Evolutionary conservation across 1,140 invertebrate genomes (phyloP).

Genomic region (Lordiphosa clarofinis): DNA sequence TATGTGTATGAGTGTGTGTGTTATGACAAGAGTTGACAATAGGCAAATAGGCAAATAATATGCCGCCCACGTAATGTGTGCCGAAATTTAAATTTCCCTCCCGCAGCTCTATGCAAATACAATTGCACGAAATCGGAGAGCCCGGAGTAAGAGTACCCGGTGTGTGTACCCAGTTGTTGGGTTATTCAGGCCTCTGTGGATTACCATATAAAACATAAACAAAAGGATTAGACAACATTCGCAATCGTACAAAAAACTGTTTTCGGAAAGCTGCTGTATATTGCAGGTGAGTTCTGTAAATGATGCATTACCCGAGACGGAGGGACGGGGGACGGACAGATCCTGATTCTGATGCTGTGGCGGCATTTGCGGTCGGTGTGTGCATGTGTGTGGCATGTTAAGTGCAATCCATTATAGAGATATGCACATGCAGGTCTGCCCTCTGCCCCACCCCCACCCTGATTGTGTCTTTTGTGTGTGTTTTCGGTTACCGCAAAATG

Average conservation of each 20-base stretch:
- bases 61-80: slow-evolving; percentile 73
- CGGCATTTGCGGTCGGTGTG: slow-evolving; percentile 58
- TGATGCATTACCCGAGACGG: slow-evolving; percentile 53
- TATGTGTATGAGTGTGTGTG: slow-evolving; percentile 15
- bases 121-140: slow-evolving; percentile 40
- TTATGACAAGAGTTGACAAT: slow-evolving; percentile 54
- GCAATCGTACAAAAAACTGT: slow-evolving; percentile 9
- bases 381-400: slow-evolving; percentile 65
- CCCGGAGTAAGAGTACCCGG: background rate
- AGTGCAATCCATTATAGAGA: slow-evolving; percentile 77
- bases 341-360: slow-evolving; percentile 17
- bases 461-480: slow-evolving; percentile 15
- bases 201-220: slow-evolving; percentile 70
- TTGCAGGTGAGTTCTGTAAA: slow-evolving; percentile 61
- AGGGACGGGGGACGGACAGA: too few species aligned
- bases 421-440: slow-evolving; percentile 51
- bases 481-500: slow-evolving; percentile 47
- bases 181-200: slow-evolving; percentile 42
- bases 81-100: slow-evolving; percentile 68
- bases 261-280: slow-evolving; percentile 15
- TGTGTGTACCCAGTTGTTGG: slow-evolving; percentile 17
- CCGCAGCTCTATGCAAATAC: slow-evolving; percentile 52
- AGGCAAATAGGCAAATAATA: slow-evolving; percentile 56
- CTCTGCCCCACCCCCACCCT: slow-evolving; percentile 13
- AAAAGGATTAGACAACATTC: slow-evolving; percentile 56